Base-by-base conservation (phyloP, 2,888 invertebrate species). In the Arge pagana region DNA sequence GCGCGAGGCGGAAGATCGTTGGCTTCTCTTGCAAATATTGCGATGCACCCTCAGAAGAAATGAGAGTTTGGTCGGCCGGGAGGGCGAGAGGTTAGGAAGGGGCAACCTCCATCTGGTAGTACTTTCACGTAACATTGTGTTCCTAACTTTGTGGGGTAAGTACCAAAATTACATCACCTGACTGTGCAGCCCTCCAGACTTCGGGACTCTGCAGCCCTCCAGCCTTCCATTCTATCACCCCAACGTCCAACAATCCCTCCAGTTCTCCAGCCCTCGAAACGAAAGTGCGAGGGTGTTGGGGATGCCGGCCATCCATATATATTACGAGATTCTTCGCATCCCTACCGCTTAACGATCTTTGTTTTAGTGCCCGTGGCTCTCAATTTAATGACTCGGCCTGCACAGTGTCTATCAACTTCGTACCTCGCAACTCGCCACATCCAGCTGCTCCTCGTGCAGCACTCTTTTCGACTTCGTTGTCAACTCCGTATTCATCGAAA, bases 91-190 rank as follows among this genome's bases (percentile, higher is more conserved):
- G n/a, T n/a, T n/a, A n/a, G n/a, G n/a, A n/a, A 48, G 49, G 51
- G 62, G 65, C 57, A 56, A 54, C 55, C 62, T 61, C 60, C 65
- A 66, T 67, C 65, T 66, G 66, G 67, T 63, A 68, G 64, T 68
- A 64, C 66, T 66, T 67, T 66, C 68, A 67, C 68, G 68, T 68
- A 68, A 68, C 68, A 67, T 68, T 67, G 68, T 68, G 66, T 67
- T 67, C 58, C 65, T 62, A 68, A 67, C 64, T 68, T 68, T 54
- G 62, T 55, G 58, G 64, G 62, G 65, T 67, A 67, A 68, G 66
- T 66, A 68, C 66, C 64, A 66, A 67, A 68, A 68, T 68, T 68
- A 68, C 67, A 65, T 66, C 67, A 64, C 64, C 63, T 62, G 56
- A 48, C 52, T 49, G 58, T 55, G 55, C 62, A 60, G 55, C 63